Evolutionary conservation across 2,888 invertebrate genomes (phyloP).

Genomic region (Apamea crenata): DNA sequence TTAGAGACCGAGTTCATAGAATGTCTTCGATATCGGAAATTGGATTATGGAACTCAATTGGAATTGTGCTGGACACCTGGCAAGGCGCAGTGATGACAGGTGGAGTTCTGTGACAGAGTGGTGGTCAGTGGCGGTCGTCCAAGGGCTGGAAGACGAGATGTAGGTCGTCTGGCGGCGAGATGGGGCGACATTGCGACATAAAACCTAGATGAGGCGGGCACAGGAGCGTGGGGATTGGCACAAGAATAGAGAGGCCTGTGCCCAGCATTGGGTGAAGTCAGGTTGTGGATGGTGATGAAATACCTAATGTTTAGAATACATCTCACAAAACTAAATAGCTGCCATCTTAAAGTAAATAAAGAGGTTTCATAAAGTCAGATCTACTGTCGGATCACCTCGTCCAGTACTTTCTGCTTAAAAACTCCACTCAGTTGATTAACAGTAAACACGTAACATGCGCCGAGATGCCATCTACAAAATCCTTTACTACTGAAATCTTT

Average conservation of each 20-base stretch:
- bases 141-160: neutral
- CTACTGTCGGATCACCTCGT: conserved; percentile 76
- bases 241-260: neutral
- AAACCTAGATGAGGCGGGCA: neutral
- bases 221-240: neutral
- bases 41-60: neutral
- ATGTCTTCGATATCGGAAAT: neutral
- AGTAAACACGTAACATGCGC: conserved; percentile 56
- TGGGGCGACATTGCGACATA: neutral
- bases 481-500: conserved; percentile 60
- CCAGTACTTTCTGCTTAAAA: conserved; percentile 73
- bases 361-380: conserved; percentile 37
- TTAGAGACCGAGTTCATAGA: neutral
- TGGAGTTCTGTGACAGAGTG: neutral
- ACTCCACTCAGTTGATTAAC: conserved; percentile 77
- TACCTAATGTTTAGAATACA: neutral
- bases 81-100: neutral
- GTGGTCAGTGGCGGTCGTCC: neutral
- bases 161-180: neutral
- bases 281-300: neutral
- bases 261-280: neutral
- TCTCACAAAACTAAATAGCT: neutral
- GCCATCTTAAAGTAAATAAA: conserved; percentile 2
- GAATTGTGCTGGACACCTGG: neutral
- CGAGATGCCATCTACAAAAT: conserved; percentile 66